These are phyloP conservation scores for Helicorthomorpha holstii DNA, from an alignment of 1,140 invertebrate species.

Conservation along the genomic window DNA sequence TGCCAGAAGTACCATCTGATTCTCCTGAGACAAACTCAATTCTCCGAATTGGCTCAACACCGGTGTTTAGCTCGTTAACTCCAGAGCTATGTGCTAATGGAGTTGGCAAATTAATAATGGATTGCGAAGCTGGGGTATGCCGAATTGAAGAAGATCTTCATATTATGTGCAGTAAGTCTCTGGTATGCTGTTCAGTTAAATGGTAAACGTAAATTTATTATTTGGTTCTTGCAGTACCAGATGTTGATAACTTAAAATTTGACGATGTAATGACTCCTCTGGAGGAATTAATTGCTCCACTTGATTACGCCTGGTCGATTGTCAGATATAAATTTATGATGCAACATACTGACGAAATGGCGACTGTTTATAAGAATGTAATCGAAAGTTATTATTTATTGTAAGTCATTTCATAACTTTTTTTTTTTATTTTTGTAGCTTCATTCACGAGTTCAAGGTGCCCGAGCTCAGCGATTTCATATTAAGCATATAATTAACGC, in stretches of 20 bases:
- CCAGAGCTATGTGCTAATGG: conserved; percentile 63
- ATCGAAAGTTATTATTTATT: conserved; percentile 17
- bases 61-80: conserved; percentile 60
- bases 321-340: conserved; percentile 63
- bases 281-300: conserved; percentile 46
- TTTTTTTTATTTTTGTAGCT: conserved; percentile 18
- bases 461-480: conserved; percentile 22
- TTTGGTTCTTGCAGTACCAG: not conserved
- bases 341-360: conserved; percentile 60
- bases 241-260: conserved; percentile 28
- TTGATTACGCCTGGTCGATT: conserved; percentile 71
- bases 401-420: conserved; percentile 1
- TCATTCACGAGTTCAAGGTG: conserved; percentile 21
- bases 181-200: not conserved
- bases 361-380: conserved; percentile 50
- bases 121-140: conserved; percentile 58
- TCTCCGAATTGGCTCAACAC: conserved; percentile 49
- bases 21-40: conserved; percentile 50
- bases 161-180: conserved; percentile 18
- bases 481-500: conserved; percentile 25
- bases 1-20: conserved; percentile 79
- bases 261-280: conserved; percentile 54
- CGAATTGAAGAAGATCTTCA: conserved; percentile 38
- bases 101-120: conserved; percentile 60
- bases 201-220: not conserved